A percentile compares a stretch with the other conserved stretches of the same genome.
Conservation (phyloP, 2,797 vertebrate species). For the Macrochelys suwanniensis region DNA sequence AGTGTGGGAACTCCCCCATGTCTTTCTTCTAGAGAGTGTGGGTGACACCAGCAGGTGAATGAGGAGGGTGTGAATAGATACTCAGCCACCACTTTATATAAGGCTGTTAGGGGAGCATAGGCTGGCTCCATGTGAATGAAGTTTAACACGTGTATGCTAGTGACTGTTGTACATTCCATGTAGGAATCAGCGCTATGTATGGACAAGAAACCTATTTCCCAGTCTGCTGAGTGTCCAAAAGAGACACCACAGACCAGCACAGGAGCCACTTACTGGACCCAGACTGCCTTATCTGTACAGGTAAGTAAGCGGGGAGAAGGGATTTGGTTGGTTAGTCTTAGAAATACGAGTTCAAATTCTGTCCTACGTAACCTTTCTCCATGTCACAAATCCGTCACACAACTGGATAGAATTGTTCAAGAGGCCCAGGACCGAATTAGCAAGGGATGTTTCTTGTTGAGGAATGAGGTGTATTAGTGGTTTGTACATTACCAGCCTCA, state of each 20-base stretch:
- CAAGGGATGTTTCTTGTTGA: neutral
- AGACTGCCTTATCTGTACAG: constrained; percentile 41
- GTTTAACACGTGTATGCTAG: too few species aligned
- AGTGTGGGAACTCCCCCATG: neutral
- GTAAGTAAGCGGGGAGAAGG: constrained; percentile 3
- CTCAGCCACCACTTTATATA: neutral
- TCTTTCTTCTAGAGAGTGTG: neutral
- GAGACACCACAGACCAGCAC: neutral
- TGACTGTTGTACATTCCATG: neutral
- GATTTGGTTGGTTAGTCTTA: neutral
- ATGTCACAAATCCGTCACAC: neutral
- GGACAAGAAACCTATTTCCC: neutral
- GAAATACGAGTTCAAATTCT: neutral
- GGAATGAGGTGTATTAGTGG: neutral
- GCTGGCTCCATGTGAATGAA: neutral
- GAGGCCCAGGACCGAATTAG: neutral
- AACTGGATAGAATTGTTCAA: neutral
- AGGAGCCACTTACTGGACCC: constrained; percentile 41
- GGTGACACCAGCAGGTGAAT: neutral
- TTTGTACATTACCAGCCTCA: neutral
- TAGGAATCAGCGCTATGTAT: constrained; percentile 5
- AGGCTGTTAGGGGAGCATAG: neutral
- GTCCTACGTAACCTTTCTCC: neutral
- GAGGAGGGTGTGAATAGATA: neutral
- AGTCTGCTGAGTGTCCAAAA: neutral